Base-by-base conservation (phyloP, 1,140 invertebrate genomes). In the Protaetia brevitarsis region DNA sequence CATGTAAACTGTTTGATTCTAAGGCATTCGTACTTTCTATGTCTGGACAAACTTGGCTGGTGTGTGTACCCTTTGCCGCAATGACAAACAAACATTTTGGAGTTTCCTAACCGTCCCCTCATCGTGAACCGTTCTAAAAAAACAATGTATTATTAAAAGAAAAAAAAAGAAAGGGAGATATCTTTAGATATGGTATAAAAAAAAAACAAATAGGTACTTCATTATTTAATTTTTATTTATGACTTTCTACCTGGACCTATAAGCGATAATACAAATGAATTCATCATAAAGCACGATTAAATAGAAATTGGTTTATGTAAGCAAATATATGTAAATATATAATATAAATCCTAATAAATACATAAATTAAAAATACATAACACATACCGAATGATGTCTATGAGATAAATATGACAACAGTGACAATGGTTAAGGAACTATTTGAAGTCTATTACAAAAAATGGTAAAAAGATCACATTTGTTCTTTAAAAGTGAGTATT, bases 31-130 rank as follows among this genome's bases (percentile, higher is more conserved):
- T 62, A 62, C 23, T 62, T 62, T 34, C 26, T 83, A 69, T 89
- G 87, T 58, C 84, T 78, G 72, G 82, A 82, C 66, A 85, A 77
- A 21, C 67, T 65, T 13, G 27, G 29, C 29, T 29, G 29, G 23
- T 62, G 29, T 4, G 16, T 31, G 31, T 62, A 62, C 11, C 13
- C 21, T 36, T 62, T 62, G 6, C 31, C 31, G 36, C 60, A 62
- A 2, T 36, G 13, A 10, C 60, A 62, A 36, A n/a, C 30, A 30
- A 36, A 62, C 31, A 51, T 51, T 11, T 51, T 51, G 19, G 10
- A 16, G 11, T 51, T 51, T 51, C 26, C 19, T 1, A 51, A 10
- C 19, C 19, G 21, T 19, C 41, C 26, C 16, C 41, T 8, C 11
- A 23, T 4, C 16, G 21, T 51, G 13, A 51, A 51, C 10, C 41